Percentiles rank a stretch among this genome's conserved stretches.
Conservation (phyloP, 1,140 invertebrate species). For the Bombus terrestris region DNA sequence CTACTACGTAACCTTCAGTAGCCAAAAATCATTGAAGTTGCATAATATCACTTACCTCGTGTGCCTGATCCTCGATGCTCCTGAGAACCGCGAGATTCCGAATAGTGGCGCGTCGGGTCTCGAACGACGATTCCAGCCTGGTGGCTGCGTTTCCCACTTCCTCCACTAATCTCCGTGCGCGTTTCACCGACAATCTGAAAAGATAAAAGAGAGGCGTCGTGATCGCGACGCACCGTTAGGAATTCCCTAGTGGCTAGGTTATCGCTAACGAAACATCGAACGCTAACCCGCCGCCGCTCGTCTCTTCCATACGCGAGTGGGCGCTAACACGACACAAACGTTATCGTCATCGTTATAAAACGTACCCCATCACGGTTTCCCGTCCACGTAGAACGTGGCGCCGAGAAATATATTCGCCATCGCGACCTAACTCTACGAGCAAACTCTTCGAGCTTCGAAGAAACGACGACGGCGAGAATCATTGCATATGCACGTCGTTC, state of each 20-base stretch:
- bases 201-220: constrained; percentile 56
- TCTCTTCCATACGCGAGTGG: constrained; percentile 12
- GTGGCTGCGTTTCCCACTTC: constrained; percentile 81
- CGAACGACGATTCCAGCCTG: constrained; percentile 80
- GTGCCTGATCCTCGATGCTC: constrained; percentile 81
- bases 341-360: constrained; percentile 46
- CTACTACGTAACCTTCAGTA: too few species aligned
- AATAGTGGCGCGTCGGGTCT: constrained; percentile 80
- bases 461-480: background rate
- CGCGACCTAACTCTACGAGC: background rate
- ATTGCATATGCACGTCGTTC: background rate
- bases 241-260: constrained; percentile 37
- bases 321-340: constrained; percentile 23
- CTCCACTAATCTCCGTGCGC: constrained; percentile 77
- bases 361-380: background rate
- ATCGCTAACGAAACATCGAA: constrained; percentile 47
- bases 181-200: constrained; percentile 76
- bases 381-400: background rate
- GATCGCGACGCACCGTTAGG: constrained; percentile 57
- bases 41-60: constrained; percentile 75
- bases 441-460: background rate
- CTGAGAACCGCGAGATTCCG: constrained; percentile 80
- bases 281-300: constrained; percentile 20
- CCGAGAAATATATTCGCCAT: background rate
- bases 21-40: background rate